Base-by-base conservation (phyloP, 2,888 invertebrate genomes). In the Neoscelio sp. region DNA sequence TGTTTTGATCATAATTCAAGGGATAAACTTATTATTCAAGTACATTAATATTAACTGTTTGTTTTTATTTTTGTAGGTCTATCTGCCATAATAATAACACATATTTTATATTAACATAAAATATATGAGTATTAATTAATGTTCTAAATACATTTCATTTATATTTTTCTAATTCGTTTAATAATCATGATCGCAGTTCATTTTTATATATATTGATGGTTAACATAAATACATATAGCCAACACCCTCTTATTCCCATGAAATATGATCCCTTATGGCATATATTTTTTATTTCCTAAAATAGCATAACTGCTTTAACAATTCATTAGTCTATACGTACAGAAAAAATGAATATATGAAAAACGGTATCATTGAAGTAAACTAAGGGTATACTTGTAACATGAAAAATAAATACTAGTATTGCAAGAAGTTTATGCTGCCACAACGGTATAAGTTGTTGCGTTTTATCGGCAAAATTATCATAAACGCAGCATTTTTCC, bases 81-180 rank as follows among this genome's bases (percentile, higher is more conserved):
- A 7, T 7, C n/a, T 28, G n/a, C n/a, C n/a, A n/a, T n/a, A n/a
- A n/a, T n/a, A n/a, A n/a, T n/a, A n/a, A n/a, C n/a, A n/a, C n/a
- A n/a, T n/a, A n/a, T n/a, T n/a, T n/a, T n/a, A n/a, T n/a, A n/a
- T n/a, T n/a, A n/a, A n/a, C n/a, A n/a, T n/a, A n/a, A n/a, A n/a
- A n/a, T n/a, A n/a, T n/a, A n/a, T n/a, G n/a, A n/a, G n/a, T n/a
- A n/a, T n/a, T n/a, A n/a, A n/a, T n/a, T n/a, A n/a, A n/a, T n/a
- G n/a, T n/a, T n/a, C n/a, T n/a, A n/a, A 28, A 28, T 5, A 28
- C 28, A 28, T 28, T 2, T n/a, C n/a, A 42, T 58, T 42, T 15
- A 56, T 40, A 26, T 23, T n/a, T 20, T 6, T 28, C 15, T 40
- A 56, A 56, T 56, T 42, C 35, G 40, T 26, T 56, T 42, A 40